Evolutionary conservation across 92 coral and sea anemone species (phyloP).

Genomic region (Umimayanthus chanpuru): DNA sequence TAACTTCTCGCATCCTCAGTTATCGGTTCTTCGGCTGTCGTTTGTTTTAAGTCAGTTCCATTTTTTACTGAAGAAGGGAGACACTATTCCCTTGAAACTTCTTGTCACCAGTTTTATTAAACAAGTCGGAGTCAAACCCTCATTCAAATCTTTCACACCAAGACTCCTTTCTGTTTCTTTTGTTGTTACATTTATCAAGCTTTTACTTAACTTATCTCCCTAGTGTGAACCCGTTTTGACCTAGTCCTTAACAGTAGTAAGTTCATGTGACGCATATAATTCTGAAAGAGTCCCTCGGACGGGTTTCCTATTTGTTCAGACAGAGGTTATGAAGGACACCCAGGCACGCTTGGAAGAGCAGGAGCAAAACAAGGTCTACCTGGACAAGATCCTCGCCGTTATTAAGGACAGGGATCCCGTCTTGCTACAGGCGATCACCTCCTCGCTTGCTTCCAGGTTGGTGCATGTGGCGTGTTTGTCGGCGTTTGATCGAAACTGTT

Average conservation of each 20-base stretch:
- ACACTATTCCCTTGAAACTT: no score
- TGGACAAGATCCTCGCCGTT: slow-evolving; percentile 79
- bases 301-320: slow-evolving; percentile 49
- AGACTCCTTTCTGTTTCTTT: no score
- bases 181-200: no score
- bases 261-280: background rate
- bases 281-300: background rate
- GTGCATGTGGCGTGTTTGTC: background rate
- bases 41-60: no score
- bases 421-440: slow-evolving; percentile 76
- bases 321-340: slow-evolving; percentile 74
- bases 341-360: slow-evolving; percentile 85
- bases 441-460: slow-evolving; percentile 79
- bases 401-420: slow-evolving; percentile 92
- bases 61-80: no score
- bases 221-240: no score
- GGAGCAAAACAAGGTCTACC: slow-evolving; percentile 79
- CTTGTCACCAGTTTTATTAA: no score
- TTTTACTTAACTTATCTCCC: no score
- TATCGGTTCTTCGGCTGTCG: no score
- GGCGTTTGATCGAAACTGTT: background rate
- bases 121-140: no score
- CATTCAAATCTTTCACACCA: no score
- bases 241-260: background rate
- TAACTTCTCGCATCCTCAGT: no score